These are phyloP conservation scores for Dicrurus megarhynchus DNA, from an alignment of 2,113 vertebrate species.

Conservation along the genomic window DNA sequence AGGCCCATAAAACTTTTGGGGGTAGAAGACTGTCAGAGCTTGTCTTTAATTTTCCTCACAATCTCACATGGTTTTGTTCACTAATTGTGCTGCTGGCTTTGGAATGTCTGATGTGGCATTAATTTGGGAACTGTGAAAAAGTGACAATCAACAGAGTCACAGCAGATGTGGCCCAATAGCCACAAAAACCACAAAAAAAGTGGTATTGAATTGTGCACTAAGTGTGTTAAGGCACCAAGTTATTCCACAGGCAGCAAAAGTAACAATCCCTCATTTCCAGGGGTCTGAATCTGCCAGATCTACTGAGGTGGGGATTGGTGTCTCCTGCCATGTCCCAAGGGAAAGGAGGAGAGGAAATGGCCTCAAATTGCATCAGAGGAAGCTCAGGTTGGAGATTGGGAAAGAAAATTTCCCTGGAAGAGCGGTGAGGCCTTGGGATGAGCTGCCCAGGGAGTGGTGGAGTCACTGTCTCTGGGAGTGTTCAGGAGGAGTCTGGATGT, in stretches of 20 bases:
- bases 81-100: background rate
- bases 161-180: background rate
- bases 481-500: background rate
- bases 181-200: background rate
- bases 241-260: background rate
- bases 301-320: background rate
- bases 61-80: background rate
- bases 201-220: background rate
- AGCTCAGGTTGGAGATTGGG: background rate
- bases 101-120: background rate
- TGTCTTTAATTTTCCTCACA: background rate
- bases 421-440: background rate
- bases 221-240: background rate
- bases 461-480: background rate
- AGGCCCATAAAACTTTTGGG: background rate
- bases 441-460: background rate
- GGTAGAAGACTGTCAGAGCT: background rate
- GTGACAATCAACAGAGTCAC: background rate
- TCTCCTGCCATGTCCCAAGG: background rate
- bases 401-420: background rate
- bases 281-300: background rate
- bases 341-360: background rate
- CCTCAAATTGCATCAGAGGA: background rate
- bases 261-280: background rate
- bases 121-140: background rate